phyloP scores from a whole-genome alignment of 2,797 vertebrate species.

The Nothura maculosa region DNA sequence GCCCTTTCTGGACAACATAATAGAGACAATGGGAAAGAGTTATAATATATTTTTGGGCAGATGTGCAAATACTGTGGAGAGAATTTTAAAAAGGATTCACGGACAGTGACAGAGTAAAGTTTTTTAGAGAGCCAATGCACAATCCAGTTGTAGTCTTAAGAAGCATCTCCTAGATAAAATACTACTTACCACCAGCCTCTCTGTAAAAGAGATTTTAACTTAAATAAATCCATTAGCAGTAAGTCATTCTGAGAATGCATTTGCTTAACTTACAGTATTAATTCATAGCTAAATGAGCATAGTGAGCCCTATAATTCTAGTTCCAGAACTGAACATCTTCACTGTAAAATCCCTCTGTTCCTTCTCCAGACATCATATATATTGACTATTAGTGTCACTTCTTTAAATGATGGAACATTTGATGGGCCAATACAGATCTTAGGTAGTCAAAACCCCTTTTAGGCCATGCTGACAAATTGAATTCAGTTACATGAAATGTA shows the following conservation, averaged over 20 bases:
- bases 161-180: background rate
- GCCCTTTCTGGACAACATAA: background rate
- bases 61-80: background rate
- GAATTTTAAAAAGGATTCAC: background rate
- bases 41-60: background rate
- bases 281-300: background rate
- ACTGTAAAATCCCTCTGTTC: background rate
- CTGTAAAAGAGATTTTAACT: background rate
- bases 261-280: background rate
- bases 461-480: background rate
- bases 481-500: background rate
- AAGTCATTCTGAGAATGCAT: background rate
- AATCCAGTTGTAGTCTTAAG: background rate
- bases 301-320: background rate
- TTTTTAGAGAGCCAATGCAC: background rate
- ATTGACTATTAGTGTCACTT: background rate
- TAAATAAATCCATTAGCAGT: background rate
- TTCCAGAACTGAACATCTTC: background rate
- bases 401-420: background rate
- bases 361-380: background rate
- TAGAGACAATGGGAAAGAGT: background rate
- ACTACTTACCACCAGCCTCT: background rate
- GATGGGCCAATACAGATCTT: background rate
- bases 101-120: background rate
- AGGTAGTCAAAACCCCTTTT: background rate